Base-by-base conservation (phyloP, 2,113 vertebrate genomes). In the Phyllopteryx taeniolatus region DNA sequence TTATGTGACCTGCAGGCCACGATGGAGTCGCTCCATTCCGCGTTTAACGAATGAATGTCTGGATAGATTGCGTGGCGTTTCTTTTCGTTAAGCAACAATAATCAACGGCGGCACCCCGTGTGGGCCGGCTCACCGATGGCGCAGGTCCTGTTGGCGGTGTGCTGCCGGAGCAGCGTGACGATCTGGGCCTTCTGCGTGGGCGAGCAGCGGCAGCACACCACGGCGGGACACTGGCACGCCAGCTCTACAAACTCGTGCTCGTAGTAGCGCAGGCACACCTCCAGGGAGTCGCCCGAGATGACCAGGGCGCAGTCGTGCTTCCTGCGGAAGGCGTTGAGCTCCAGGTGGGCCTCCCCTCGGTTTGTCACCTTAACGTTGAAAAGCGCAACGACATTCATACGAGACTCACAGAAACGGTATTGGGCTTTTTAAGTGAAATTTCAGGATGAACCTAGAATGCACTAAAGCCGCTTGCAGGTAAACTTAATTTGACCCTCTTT, bases 301-400 rank as follows among this genome's bases (percentile, higher is more conserved):
- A 99, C 97, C 89, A 99, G 93, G 13, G 96, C 96, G 83, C 96
- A 99, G 84, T 99, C 98, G 13, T 99, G 96, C 83, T 96, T 99
- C 88, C 97, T 95, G 61, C 97, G 93, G 89, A 99, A 98, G 77
- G 98, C 95, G 71, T 99, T 99, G 57, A 99, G 91, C 88, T 99
- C 98, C 91, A 99, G 91, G 87, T 99, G 98, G 85, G 98, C 98
- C 80, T 99, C 97, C 75, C 95, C 94, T 71, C 98, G 91, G 87
- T 76, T 98, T 0, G 91, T 89, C 68, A 99, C 96, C 98, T 99
- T 85, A 35, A 35, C 70, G 5, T 86, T 81, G 3, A 89, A 74
- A 19, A 71, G 78, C 47, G 74, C 70, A 62, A 61, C 69, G 10
- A 69, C 49, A 20, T 2, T 4, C 6, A 51, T 51, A 20, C 49